Evolutionary conservation across 1,140 invertebrate genomes (phyloP).

Genomic region (Metopolophium dirhodum): DNA sequence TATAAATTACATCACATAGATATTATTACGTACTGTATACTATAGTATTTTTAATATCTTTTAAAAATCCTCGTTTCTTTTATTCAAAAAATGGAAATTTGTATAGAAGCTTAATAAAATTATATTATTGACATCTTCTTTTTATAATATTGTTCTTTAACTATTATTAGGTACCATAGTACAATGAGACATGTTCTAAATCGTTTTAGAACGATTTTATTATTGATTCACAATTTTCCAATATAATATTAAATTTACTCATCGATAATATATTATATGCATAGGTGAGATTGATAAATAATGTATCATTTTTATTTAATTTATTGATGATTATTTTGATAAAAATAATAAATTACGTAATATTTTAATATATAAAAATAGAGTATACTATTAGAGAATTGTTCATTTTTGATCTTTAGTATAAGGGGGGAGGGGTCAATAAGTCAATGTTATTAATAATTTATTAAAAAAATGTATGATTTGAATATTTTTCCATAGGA

Average conservation of each 20-base stretch:
- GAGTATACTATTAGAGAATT: background rate
- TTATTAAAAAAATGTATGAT: background rate
- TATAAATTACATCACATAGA: background rate
- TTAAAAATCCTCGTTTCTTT: background rate
- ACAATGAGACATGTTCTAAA: too few relatives aligned
- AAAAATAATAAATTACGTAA: background rate
- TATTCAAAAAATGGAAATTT: background rate
- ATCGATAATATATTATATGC: background rate
- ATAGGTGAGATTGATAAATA: background rate
- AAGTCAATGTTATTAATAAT: constrained; percentile 36
- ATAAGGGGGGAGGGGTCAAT: background rate
- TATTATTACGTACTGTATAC: background rate
- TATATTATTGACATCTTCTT: too few relatives aligned
- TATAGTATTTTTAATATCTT: background rate
- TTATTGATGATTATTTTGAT: background rate
- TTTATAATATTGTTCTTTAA: too few relatives aligned
- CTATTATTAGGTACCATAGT: too few relatives aligned
- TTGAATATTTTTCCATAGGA: constrained; percentile 9
- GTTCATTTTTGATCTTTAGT: background rate
- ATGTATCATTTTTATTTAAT: background rate
- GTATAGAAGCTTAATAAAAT: background rate
- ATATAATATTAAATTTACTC: too few relatives aligned
- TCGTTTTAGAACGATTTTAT: too few relatives aligned
- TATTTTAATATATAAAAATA: background rate
- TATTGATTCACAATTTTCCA: too few relatives aligned